These are phyloP conservation scores for Leuciscus waleckii DNA, from an alignment of 2,797 vertebrate genomes.

Conservation along the genomic window DNA sequence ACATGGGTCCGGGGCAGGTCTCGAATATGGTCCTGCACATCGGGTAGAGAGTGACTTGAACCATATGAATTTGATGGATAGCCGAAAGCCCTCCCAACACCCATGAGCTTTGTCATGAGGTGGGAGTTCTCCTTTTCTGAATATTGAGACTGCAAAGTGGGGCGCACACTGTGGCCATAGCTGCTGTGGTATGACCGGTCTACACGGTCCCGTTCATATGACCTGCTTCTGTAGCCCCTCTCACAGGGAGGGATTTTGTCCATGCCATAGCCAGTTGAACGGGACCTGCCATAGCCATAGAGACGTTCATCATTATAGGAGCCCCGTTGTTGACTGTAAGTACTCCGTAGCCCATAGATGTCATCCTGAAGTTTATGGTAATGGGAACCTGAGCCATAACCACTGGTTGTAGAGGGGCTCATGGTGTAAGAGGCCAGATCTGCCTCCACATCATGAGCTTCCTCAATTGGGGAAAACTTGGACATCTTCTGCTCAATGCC, in stretches of 20 bases:
- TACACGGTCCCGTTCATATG: slow-evolving; percentile 86
- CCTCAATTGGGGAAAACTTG: slow-evolving; percentile 98
- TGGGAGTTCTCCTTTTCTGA: slow-evolving; percentile 94
- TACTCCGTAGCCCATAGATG: slow-evolving; percentile 84
- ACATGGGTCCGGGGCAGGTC: slow-evolving; percentile 94
- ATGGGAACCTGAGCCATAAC: slow-evolving; percentile 77
- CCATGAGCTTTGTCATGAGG: slow-evolving; percentile 85
- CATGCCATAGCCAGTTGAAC: slow-evolving; percentile 88
- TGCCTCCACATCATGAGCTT: slow-evolving; percentile 96
- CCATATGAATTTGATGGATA: slow-evolving; percentile 91
- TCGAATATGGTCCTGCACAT: slow-evolving; percentile 96
- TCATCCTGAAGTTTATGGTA: slow-evolving; percentile 87
- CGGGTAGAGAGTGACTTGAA: slow-evolving; percentile 99
- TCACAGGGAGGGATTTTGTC: slow-evolving; percentile 90
- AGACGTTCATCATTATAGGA: slow-evolving; percentile 88
- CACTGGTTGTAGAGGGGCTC: slow-evolving; percentile 76
- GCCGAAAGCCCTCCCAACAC: slow-evolving; percentile 82
- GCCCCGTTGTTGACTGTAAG: slow-evolving; percentile 84
- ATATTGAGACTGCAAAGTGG: slow-evolving; percentile 86
- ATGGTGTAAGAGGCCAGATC: slow-evolving; percentile 89
- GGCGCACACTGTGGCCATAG: slow-evolving; percentile 81
- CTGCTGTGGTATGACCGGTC: slow-evolving; percentile 84
- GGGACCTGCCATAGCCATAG: slow-evolving; percentile 87
- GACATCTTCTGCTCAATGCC: slow-evolving; percentile 97
- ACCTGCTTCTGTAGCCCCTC: slow-evolving; percentile 86